A percentile compares a stretch with the other conserved stretches of the same genome.
Conservation (phyloP, 2,113 vertebrate genomes). For the Atherinomorus stipes region DNA sequence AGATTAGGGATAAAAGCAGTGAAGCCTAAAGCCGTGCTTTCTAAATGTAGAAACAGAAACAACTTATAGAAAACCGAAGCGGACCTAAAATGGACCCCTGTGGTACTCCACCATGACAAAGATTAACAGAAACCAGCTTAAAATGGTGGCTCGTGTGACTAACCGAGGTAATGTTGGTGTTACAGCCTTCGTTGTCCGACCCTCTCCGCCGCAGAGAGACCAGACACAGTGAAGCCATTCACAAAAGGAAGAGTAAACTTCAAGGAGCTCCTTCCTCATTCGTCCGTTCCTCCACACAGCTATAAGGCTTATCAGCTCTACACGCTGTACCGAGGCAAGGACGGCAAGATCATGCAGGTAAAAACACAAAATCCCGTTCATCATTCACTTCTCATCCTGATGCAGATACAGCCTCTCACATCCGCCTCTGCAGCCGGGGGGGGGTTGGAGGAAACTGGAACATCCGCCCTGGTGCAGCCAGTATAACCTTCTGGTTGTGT, state of each 20-base stretch:
- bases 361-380: background rate
- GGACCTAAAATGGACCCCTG: too few relatives aligned
- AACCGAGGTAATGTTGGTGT: conserved; percentile 9
- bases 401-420: too few relatives aligned
- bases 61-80: too few relatives aligned
- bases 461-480: background rate
- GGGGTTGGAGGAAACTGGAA: too few relatives aligned
- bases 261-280: conserved; percentile 71
- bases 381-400: too few relatives aligned
- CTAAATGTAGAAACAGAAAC: too few relatives aligned
- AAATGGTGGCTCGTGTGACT: too few relatives aligned
- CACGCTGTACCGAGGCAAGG: conserved; percentile 92
- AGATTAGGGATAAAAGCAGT: too few relatives aligned
- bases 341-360: conserved; percentile 98
- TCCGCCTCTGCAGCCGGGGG: too few relatives aligned
- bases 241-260: conserved; percentile 81
- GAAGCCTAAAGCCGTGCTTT: too few relatives aligned
- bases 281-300: conserved; percentile 86
- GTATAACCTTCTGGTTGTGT: background rate
- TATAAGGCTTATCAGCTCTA: conserved; percentile 96
- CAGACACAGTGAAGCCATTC: conserved; percentile 74
- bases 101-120: too few relatives aligned
- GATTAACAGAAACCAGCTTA: too few relatives aligned
- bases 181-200: conserved; percentile 89
- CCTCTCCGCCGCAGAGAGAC: conserved; percentile 86